Evolutionary conservation across 64 coral and sea anemone species (phyloP), one percentile per base, ranked within the genome.

Genomic region (Orbicella faveolata): DNA sequence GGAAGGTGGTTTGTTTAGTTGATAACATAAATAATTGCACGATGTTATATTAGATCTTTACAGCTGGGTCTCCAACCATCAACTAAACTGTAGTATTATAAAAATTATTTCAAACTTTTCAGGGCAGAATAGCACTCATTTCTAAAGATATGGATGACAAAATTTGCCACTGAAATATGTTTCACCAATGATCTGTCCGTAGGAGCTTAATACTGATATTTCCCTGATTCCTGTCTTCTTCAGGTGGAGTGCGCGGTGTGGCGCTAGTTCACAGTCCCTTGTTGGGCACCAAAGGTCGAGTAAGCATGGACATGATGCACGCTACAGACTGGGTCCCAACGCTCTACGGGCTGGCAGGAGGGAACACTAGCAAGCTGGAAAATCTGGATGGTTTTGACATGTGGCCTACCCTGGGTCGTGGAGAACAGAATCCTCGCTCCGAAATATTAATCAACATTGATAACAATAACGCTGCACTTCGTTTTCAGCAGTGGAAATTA

Each of bases 401-500:
- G 62, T 94, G 92, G 92, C 15, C 34, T n/a, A 89, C 87, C 6
- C 81, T 94, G 26, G 83, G 87, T 9, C 64, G 64, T 63, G 92
- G 70, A 11, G 36, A 52, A 26, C 75, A 30, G 35, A 83, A 73
- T 33, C 92, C 92, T 0, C 79, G 92, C 35, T 53, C 51, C 39
- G 87, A 94, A 82, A 76, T 94, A 53, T 53, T 94, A 5, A 79
- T 83, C 72, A 94, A 94, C 67, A 94, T 94, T 5, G 36, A 70
- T 26, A 61, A 8, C 3, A 69, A 79, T 39, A 72, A 63, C 57
- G 79, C 79, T 37, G 92, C 92, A 0, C 57, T 89, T 3, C 92
- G 92, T 76, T 94, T 76, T 39, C 51, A 54, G 20, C 74, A 94
- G 57, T 94, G 92, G 92, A 94, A 94, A 84, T 61, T 94, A 15